Base-by-base conservation (phyloP, 2,888 invertebrate species). In the Neoscelio sp. region DNA sequence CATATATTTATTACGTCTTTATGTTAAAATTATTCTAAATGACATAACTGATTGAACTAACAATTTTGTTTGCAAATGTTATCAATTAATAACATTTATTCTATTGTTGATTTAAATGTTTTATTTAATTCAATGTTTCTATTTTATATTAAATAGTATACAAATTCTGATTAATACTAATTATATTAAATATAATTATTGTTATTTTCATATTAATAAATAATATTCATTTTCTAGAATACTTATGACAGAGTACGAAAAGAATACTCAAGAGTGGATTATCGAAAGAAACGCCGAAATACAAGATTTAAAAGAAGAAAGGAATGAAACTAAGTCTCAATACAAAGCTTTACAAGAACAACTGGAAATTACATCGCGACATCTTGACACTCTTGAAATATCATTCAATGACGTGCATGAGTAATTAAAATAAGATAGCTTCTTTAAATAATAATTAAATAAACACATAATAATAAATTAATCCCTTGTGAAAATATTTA, bases 391-490 rank as follows among this genome's bases (percentile, higher is more conserved):
- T 13, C 38, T 74, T 26, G 74, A 65, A 38, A 42, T 8, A 0
- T 50, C 74, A 6, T 74, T 74, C 30, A 74, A 58, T 26, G 74
- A 74, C 15, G 46, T 74, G 8, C 58, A 58, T 4, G 28, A 56
- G 74, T 74, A 60, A 60, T 30, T 30, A 5, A 30, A 30, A 30
- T n/a, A 58, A n/a, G n/a, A 40, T 26, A 15, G 15, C 7, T 13
- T 40, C 13, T 12, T 4, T 40, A 28, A 26, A 52, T 7, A 3
- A 46, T 7, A 46, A 46, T 10, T 46, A n/a, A n/a, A n/a, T n/a
- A n/a, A n/a, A n/a, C n/a, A n/a, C n/a, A n/a, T n/a, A n/a, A n/a
- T n/a, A n/a, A n/a, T n/a, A n/a, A n/a, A n/a, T n/a, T n/a, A n/a
- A n/a, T n/a, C n/a, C n/a, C n/a, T n/a, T n/a, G n/a, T n/a, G n/a